A percentile compares a stretch with the other conserved stretches of the same genome.
phyloP scores from a whole-genome alignment of 2,113 vertebrate genomes.

The Brachyistius frenatus region DNA sequence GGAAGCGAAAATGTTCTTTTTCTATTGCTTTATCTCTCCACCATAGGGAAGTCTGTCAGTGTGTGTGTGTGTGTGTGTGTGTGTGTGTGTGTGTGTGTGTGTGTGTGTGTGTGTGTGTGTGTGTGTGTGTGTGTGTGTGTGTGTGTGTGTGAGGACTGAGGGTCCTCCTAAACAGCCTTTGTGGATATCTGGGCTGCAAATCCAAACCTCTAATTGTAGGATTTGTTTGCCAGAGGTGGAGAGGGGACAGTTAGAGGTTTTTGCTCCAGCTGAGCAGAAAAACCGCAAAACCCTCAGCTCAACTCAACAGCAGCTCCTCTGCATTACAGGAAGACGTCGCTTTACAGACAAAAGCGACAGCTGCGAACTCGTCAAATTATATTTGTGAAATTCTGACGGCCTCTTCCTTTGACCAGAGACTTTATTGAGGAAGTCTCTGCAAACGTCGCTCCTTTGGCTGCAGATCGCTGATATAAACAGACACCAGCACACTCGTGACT shows the following conservation, averaged over 20 bases:
- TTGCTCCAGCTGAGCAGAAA: conserved; percentile 41
- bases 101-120: neutral
- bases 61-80: neutral
- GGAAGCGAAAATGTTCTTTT: neutral
- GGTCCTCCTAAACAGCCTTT: neutral
- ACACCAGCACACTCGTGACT: neutral
- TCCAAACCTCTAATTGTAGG: conserved; percentile 68
- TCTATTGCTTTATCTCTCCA: neutral
- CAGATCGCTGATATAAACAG: neutral
- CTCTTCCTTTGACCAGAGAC: too few species aligned
- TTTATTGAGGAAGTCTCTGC: too few species aligned
- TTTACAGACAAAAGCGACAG: neutral
- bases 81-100: too few species aligned
- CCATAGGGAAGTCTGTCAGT: neutral
- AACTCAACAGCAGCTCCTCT: conserved; percentile 37
- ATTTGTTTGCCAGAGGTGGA: conserved; percentile 54
- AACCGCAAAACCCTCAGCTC: conserved; percentile 59
- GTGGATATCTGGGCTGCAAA: conserved; percentile 43
- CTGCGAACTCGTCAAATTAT: conserved; percentile 30
- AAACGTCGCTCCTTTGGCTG: neutral
- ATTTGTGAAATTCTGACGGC: neutral
- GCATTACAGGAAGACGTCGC: conserved; percentile 4
- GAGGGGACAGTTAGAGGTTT: conserved; percentile 61
- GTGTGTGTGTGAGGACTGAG: too few species aligned
- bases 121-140: too few species aligned